Percentiles rank a stretch among this genome's conserved stretches.
Evolutionary conservation across 2,888 invertebrate genomes (phyloP).

Genomic region (Xestia rhomboidea): DNA sequence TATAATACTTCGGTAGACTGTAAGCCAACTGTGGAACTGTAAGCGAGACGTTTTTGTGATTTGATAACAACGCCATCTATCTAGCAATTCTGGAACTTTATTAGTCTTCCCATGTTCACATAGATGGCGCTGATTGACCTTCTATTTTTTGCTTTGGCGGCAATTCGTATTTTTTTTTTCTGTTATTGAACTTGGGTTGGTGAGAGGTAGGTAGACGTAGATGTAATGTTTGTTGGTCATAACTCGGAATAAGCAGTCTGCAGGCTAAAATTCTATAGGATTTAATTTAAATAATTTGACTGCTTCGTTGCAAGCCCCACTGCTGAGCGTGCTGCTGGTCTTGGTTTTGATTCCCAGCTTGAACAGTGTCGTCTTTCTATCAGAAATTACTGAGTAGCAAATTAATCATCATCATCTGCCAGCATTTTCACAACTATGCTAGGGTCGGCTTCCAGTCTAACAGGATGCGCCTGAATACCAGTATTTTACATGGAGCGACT

Average conservation of each 20-base stretch:
- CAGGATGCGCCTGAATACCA: no score
- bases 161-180: not conserved
- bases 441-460: no score
- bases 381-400: not conserved
- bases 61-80: conserved; percentile 45
- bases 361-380: not conserved
- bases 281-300: not conserved
- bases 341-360: not conserved
- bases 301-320: not conserved
- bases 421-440: no score
- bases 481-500: no score
- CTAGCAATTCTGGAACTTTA: not conserved
- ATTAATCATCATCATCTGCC: no score
- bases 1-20: no score
- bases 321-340: not conserved
- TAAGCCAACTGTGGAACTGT: no score
- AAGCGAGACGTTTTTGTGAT: not conserved
- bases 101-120: fast-evolving
- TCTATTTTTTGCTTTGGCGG: not conserved
- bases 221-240: not conserved
- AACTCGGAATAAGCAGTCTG: not conserved
- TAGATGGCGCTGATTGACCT: conserved; percentile 45
- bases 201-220: not conserved
- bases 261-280: not conserved
- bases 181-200: not conserved